Percentiles rank a stretch among this genome's conserved stretches.
phyloP scores from a whole-genome alignment of 2,888 invertebrate genomes.

The Acleris cristana region DNA sequence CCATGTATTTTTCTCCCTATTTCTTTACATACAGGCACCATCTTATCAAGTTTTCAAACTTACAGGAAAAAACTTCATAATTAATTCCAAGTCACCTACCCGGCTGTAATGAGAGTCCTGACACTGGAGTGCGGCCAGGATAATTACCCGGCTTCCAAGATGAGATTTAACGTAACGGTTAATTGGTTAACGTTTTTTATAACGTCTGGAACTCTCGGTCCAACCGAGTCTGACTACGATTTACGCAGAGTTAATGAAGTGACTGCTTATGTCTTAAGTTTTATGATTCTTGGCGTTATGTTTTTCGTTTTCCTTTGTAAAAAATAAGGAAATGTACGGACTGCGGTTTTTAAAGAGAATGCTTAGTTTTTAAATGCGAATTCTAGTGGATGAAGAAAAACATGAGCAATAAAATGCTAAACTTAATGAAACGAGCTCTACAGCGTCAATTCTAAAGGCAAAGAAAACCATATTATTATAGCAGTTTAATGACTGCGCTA shows the following conservation, averaged over 20 bases:
- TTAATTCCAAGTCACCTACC: conserved; percentile 23
- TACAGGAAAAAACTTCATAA: background rate
- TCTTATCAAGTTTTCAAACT: too few relatives aligned
- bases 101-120: conserved; percentile 71
- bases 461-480: too few relatives aligned
- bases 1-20: too few relatives aligned
- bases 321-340: background rate
- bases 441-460: too few relatives aligned
- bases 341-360: background rate
- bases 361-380: too few relatives aligned
- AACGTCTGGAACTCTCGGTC: conserved; percentile 31
- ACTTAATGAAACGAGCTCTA: too few relatives aligned
- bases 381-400: too few relatives aligned
- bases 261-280: conserved; percentile 36
- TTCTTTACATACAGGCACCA: too few relatives aligned
- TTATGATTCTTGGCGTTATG: conserved; percentile 19
- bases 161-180: conserved; percentile 81
- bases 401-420: too few relatives aligned
- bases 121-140: conserved; percentile 74
- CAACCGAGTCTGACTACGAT: conserved; percentile 27
- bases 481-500: too few relatives aligned
- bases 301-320: conserved; percentile 7
- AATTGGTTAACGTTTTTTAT: conserved; percentile 57
- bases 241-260: conserved; percentile 35
- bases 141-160: conserved; percentile 80